Evolutionary conservation across 2,888 invertebrate genomes (phyloP).

Genomic region (Panorpa germanica): DNA sequence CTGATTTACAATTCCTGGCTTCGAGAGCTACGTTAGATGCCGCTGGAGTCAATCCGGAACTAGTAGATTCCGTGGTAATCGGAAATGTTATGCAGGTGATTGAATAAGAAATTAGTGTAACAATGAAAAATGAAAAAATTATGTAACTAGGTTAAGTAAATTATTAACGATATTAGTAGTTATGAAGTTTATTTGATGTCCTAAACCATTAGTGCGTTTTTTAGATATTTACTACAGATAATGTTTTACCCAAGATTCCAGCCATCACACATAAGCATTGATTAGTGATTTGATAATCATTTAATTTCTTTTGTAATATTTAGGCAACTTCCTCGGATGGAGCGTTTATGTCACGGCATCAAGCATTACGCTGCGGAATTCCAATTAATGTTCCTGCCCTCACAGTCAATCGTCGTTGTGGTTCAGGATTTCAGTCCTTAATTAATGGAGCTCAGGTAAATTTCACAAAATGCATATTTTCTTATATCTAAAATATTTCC

Average conservation of each 20-base stretch:
- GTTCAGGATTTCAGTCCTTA: conserved; percentile 92
- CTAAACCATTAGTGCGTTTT: no score
- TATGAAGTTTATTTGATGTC: no score
- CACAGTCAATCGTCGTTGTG: conserved; percentile 85
- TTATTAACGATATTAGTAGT: no score
- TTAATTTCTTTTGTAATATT: conserved; percentile 15
- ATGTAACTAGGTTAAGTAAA: no score
- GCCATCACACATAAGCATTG: no score
- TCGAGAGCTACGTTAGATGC: conserved; percentile 59
- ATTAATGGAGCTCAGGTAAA: conserved; percentile 82
- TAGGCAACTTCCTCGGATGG: conserved; percentile 67
- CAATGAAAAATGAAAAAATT: no score
- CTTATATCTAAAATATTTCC: no score
- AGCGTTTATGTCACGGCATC: conserved; percentile 71
- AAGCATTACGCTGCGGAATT: conserved; percentile 67
- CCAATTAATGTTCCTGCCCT: conserved; percentile 71
- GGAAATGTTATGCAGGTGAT: conserved; percentile 76
- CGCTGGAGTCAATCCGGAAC: conserved; percentile 65
- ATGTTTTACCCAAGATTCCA: no score
- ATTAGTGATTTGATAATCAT: no score
- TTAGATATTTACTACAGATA: no score
- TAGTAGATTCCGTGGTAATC: conserved; percentile 74
- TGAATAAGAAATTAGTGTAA: conserved; percentile 15
- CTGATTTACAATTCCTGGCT: conserved; percentile 67
- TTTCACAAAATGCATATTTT: no score